These are phyloP conservation scores for Cynopterus sphinx DNA, from an alignment of 2,797 vertebrate species.

Conservation along the genomic window DNA sequence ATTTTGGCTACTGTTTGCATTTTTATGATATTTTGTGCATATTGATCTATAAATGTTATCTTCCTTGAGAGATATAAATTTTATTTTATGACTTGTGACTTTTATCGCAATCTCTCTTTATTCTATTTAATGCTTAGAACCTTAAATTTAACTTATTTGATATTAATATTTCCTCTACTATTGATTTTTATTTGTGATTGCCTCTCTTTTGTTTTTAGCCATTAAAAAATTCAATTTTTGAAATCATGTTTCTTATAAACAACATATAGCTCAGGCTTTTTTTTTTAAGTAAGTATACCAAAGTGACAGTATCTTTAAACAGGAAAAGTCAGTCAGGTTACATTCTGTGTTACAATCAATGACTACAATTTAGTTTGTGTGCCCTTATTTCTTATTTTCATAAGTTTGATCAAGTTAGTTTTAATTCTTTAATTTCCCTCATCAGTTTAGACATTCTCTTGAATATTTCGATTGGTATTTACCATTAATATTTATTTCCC, in stretches of 20 bases:
- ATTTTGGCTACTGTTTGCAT: not conserved
- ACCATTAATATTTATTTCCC: not conserved
- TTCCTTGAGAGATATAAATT: not conserved
- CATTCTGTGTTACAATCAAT: not conserved
- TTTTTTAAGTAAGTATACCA: not conserved
- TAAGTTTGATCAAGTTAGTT: not conserved
- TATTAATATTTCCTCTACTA: not conserved
- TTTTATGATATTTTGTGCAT: not conserved
- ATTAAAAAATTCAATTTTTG: not conserved
- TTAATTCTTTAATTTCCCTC: not conserved
- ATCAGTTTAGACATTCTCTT: not conserved
- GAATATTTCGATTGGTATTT: not conserved
- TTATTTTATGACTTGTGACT: not conserved
- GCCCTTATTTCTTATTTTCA: not conserved
- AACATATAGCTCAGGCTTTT: not conserved
- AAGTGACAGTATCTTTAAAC: not conserved
- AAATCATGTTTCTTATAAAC: not conserved
- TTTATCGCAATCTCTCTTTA: conserved; percentile 9
- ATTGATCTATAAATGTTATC: not conserved
- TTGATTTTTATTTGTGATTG: conserved; percentile 18
- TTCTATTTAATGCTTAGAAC: not conserved
- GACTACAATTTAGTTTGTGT: not conserved
- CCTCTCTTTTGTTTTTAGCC: not conserved
- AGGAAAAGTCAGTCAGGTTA: not conserved
- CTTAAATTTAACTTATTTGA: not conserved